phyloP scores from a whole-genome alignment of 1,140 invertebrate species.

The Drosophila arizonae region DNA sequence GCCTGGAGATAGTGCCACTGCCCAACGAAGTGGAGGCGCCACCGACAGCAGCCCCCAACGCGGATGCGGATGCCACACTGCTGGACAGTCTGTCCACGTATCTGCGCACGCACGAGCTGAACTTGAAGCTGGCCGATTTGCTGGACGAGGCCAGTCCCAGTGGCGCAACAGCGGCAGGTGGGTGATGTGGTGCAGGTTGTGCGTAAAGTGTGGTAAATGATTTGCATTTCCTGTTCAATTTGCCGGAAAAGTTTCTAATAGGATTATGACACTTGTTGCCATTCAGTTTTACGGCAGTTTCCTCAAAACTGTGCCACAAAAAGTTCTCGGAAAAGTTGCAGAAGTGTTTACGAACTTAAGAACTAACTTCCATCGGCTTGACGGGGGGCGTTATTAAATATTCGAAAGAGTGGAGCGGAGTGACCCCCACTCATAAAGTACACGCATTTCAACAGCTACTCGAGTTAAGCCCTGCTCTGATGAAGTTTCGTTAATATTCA shows the following conservation, averaged over 20 bases:
- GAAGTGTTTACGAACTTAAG: constrained; percentile 3
- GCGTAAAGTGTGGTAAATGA: neutral
- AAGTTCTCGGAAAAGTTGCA: neutral
- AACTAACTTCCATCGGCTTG: constrained; percentile 1
- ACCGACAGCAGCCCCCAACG: neutral
- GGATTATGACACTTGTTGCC: constrained; percentile 11
- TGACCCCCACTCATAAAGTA: neutral
- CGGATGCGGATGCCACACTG: constrained; percentile 34
- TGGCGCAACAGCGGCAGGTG: constrained; percentile 49
- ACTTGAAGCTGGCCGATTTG: constrained; percentile 87
- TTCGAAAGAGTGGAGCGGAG: too few species aligned
- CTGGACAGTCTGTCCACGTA: constrained; percentile 86
- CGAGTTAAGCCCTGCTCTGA: neutral
- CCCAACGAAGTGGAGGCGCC: constrained; percentile 21
- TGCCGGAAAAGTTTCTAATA: constrained; percentile 25
- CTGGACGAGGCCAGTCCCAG: constrained; percentile 48
- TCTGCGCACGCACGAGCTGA: constrained; percentile 87
- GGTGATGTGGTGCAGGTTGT: neutral
- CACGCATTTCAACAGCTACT: neutral
- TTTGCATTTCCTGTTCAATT: constrained; percentile 14
- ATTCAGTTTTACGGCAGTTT: neutral
- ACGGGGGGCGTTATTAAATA: neutral
- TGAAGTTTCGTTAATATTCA: too few species aligned
- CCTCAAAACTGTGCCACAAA: constrained; percentile 2
- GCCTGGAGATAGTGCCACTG: constrained; percentile 76